A percentile compares a stretch with the other conserved stretches of the same genome.
Evolutionary conservation across 2,888 invertebrate species (phyloP).

Genomic region (Lucinisca nassula): DNA sequence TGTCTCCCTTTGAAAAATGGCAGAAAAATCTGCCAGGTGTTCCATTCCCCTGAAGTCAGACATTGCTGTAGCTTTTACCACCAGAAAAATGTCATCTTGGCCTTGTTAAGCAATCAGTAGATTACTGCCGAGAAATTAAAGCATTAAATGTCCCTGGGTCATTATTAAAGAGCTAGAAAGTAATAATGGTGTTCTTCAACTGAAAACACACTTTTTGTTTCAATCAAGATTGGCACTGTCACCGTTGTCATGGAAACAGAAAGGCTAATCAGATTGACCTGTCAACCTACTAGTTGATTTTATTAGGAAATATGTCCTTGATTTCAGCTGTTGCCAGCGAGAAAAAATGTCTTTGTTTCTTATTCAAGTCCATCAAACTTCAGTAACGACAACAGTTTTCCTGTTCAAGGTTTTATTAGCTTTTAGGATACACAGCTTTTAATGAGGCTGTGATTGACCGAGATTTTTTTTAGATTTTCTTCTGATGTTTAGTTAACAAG

Average conservation of each 20-base stretch:
- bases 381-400: too few species aligned
- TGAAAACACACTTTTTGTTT: not conserved
- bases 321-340: not conserved
- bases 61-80: too few species aligned
- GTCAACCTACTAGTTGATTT: constrained; percentile 1
- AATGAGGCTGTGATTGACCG: too few species aligned
- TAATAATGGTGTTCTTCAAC: not conserved
- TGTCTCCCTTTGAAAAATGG: too few species aligned
- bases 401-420: too few species aligned
- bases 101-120: not conserved
- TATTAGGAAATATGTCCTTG: not conserved
- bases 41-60: not conserved
- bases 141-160: not conserved
- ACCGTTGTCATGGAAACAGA: not conserved
- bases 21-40: too few species aligned
- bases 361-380: too few species aligned
- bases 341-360: not conserved
- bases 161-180: not conserved
- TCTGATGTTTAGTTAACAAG: too few species aligned
- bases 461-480: too few species aligned
- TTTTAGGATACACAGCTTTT: too few species aligned
- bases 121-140: not conserved
- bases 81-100: too few species aligned
- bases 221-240: not conserved
- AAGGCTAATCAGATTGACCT: constrained; percentile 1